Evolutionary conservation across 1,140 invertebrate genomes (phyloP), one percentile per base, ranked within the genome.

Genomic region (Drosophila erecta): DNA sequence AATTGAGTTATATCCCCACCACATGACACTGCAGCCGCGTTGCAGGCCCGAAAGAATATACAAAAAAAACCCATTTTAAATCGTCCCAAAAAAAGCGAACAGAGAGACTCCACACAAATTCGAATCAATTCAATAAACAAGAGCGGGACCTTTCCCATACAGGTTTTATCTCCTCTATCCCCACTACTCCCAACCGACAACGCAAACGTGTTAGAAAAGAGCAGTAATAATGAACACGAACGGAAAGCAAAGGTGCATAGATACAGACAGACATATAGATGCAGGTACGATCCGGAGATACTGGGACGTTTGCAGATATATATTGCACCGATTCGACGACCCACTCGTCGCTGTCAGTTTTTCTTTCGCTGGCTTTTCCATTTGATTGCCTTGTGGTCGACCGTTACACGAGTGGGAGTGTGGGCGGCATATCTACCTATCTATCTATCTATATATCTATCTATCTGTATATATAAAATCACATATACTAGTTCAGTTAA

Each of bases 1-100:
- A 85, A 85, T 85, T 85, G 78, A 85, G 81, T 85, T 85, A 86
- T 85, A 85, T 64, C 44, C 61, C 40, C 50, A 35, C 76, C 76
- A 62, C 78, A 81, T 81, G 79, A 73, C 74, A 74, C 76, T 69
- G 80, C 77, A 76, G 61, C 47, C 37, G 76, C 62, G 78, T 81
- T 81, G 74, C 74, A 78, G 60, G 38, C 15, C n/a, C 59, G 33
- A 55, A 58, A 50, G 53, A 27, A 20, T 20, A 27, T 5, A 17
- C 0, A 22, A 37, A 44, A 67, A 50, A 40, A 79, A 69, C 75
- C 79, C 69, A 78, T 81, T 74, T 74, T 51, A 69, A 78, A 69
- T 77, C 79, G 57, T 57, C 71, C 44, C 17, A n/a, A 51, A 76
- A 62, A 75, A 67, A 33, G 20, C 41, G 44, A 67, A 24, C 15